phyloP scores from a whole-genome alignment of 2,113 vertebrate species.

The Arothron firmamentum region DNA sequence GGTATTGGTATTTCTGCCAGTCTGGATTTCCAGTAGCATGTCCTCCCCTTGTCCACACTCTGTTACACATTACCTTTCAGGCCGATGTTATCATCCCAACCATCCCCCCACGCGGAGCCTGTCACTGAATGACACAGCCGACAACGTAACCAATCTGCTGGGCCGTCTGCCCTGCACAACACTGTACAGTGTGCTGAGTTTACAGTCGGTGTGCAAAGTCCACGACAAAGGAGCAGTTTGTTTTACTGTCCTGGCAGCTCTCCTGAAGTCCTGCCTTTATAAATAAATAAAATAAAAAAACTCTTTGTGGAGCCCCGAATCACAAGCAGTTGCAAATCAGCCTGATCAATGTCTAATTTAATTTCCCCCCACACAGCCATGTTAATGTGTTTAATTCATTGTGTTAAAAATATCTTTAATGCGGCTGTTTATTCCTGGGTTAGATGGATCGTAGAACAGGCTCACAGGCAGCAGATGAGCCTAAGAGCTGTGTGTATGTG shows the following conservation, averaged over 20 bases:
- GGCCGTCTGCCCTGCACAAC: slow-evolving; percentile 30
- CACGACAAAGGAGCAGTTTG: slow-evolving; percentile 60
- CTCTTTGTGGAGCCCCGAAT: slow-evolving; percentile 25
- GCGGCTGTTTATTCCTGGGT: slow-evolving; percentile 75
- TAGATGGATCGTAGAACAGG: slow-evolving; percentile 73
- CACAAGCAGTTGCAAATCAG: slow-evolving; percentile 12
- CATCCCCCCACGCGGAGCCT: slow-evolving; percentile 57
- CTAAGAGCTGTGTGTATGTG: slow-evolving; percentile 31
- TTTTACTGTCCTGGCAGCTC: slow-evolving; percentile 55
- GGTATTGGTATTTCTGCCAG: too few species aligned
- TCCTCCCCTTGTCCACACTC: slow-evolving; percentile 36
- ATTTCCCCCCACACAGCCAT: not conserved
- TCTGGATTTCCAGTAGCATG: slow-evolving; percentile 35
- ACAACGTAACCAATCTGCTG: slow-evolving; percentile 44
- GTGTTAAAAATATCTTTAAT: slow-evolving; percentile 79
- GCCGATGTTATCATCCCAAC: slow-evolving; percentile 58
- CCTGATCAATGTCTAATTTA: slow-evolving; percentile 8
- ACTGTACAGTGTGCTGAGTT: slow-evolving; percentile 30
- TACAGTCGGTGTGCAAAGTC: slow-evolving; percentile 63
- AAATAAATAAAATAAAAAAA: slow-evolving; percentile 24
- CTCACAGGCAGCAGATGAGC: slow-evolving; percentile 71
- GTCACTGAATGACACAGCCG: slow-evolving; percentile 61
- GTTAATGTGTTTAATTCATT: slow-evolving; percentile 56
- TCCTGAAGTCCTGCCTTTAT: slow-evolving; percentile 50
- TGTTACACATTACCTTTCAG: slow-evolving; percentile 67